Evolutionary conservation across 2,797 vertebrate species (phyloP).

Genomic region (Crypturellus tataupa): DNA sequence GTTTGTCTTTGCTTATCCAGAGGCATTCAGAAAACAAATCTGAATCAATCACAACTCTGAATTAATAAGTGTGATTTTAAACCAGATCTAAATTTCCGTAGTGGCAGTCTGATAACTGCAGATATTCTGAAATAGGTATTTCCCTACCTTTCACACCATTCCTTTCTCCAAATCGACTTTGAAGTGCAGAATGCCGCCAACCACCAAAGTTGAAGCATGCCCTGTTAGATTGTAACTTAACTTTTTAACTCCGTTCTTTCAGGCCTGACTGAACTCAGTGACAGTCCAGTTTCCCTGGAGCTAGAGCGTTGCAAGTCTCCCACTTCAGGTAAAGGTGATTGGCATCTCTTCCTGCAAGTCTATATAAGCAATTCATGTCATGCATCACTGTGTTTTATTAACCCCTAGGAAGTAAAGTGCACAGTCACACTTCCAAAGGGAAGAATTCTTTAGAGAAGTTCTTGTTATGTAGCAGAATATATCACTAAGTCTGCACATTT

Average conservation of each 20-base stretch:
- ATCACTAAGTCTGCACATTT: neutral
- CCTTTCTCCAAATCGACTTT: conserved; percentile 47
- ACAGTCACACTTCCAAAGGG: conserved; percentile 3
- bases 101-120: conserved; percentile 42
- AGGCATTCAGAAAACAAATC: conserved; percentile 9
- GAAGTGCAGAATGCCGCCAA: conserved; percentile 24
- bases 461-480: neutral
- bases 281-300: conserved; percentile 94
- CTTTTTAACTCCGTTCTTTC: conserved; percentile 73
- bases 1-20: neutral
- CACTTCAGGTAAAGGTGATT: conserved; percentile 92
- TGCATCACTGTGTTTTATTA: conserved; percentile 63
- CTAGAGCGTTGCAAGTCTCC: conserved; percentile 97
- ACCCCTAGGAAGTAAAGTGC: conserved; percentile 40
- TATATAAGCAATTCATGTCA: conserved; percentile 62
- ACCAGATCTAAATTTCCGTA: conserved; percentile 15
- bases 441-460: neutral
- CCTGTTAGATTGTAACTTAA: conserved; percentile 67
- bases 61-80: conserved; percentile 27
- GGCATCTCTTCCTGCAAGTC: conserved; percentile 61
- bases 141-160: conserved; percentile 24
- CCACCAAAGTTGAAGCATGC: conserved; percentile 54
- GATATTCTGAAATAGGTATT: conserved; percentile 12
- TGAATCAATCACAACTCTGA: neutral
- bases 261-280: conserved; percentile 97